Evolutionary conservation across 2,797 vertebrate genomes (phyloP).

Genomic region (Platyrinchus mystaceus): DNA sequence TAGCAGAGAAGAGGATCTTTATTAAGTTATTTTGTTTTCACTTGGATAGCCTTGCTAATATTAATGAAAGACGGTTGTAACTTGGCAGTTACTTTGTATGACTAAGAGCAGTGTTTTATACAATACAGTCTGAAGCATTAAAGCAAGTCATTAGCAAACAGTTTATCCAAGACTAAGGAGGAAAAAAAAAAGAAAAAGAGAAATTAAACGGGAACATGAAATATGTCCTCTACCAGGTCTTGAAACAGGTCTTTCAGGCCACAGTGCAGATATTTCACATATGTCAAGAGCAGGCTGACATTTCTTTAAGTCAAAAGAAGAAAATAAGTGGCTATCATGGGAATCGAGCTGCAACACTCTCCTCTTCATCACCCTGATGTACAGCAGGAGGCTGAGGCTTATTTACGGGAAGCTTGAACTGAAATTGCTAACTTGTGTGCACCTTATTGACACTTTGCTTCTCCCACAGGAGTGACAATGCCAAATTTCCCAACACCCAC

Average conservation of each 20-base stretch:
- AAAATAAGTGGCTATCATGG: neutral
- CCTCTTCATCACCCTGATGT: constrained; percentile 18
- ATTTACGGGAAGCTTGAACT: neutral
- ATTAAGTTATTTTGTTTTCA: neutral
- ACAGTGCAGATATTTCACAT: neutral
- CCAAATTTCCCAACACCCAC: neutral
- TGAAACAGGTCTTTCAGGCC: neutral
- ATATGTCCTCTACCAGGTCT: neutral
- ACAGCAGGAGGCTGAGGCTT: neutral
- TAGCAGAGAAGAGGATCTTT: neutral
- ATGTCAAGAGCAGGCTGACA: neutral
- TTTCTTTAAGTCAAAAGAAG: constrained; percentile 15
- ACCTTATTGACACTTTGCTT: neutral
- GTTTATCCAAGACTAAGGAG: neutral
- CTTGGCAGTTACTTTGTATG: neutral
- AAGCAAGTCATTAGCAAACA: neutral
- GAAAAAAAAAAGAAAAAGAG: neutral
- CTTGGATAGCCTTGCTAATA: neutral
- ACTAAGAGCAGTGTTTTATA: neutral
- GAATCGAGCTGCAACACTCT: neutral
- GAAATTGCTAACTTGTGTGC: neutral
- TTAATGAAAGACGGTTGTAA: neutral
- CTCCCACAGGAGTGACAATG: neutral
- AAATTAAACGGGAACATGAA: neutral
- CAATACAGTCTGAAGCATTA: neutral